phyloP scores from a whole-genome alignment of 2,888 invertebrate genomes.

The Lottia gigantea region DNA sequence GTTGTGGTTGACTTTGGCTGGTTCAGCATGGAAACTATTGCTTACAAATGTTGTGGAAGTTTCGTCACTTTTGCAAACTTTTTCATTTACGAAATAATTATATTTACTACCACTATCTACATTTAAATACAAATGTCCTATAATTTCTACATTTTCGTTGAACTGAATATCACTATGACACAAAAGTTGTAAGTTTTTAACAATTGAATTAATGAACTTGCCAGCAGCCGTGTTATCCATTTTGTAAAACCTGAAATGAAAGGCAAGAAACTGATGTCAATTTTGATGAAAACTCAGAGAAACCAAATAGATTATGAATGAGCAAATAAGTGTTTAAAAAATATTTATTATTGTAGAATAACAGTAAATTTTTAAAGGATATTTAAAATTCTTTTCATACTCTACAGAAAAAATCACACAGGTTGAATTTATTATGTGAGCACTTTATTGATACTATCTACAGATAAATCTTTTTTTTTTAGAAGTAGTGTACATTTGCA shows the following conservation, averaged over 20 bases:
- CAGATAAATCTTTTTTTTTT: too few species aligned
- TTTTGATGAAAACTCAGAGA: too few species aligned
- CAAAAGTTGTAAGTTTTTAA: slow-evolving; percentile 32
- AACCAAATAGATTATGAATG: too few species aligned
- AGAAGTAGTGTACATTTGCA: too few species aligned
- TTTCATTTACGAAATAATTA: slow-evolving; percentile 36
- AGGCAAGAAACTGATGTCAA: too few species aligned
- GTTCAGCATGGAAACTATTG: slow-evolving; percentile 34
- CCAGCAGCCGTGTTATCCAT: slow-evolving; percentile 36
- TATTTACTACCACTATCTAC: slow-evolving; percentile 33
- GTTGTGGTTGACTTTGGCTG: background rate
- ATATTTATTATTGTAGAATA: too few species aligned
- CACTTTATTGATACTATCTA: too few species aligned
- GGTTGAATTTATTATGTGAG: too few species aligned
- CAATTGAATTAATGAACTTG: slow-evolving; percentile 34
- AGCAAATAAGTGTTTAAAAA: too few species aligned
- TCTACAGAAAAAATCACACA: too few species aligned
- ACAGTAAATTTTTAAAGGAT: too few species aligned
- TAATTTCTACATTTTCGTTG: slow-evolving; percentile 34
- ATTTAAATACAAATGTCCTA: slow-evolving; percentile 35
- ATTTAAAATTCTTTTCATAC: too few species aligned
- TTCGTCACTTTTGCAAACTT: slow-evolving; percentile 36
- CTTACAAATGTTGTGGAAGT: slow-evolving; percentile 33
- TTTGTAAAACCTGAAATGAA: background rate
- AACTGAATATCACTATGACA: slow-evolving; percentile 37